Percentiles rank a stretch among this genome's conserved stretches.
Evolutionary conservation across 2,888 invertebrate genomes (phyloP).

Genomic region (Sclerodermus sp.): DNA sequence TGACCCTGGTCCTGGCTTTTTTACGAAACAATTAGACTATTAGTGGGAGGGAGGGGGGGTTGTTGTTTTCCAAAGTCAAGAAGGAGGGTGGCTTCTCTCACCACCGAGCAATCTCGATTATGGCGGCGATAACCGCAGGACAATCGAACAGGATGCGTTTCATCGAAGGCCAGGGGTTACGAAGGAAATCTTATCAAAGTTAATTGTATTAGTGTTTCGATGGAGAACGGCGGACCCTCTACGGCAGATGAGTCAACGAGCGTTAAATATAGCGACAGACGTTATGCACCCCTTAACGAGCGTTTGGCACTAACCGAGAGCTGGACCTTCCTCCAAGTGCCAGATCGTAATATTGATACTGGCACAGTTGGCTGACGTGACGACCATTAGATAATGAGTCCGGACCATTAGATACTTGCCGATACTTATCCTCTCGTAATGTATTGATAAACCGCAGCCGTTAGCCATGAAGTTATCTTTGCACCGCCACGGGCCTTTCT

Average conservation of each 20-base stretch:
- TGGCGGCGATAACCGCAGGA: not conserved
- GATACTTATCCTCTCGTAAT: slow-evolving; percentile 11
- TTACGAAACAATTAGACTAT: too few relatives aligned
- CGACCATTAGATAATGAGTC: slow-evolving; percentile 34
- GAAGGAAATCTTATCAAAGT: slow-evolving; percentile 30
- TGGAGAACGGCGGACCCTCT: slow-evolving; percentile 9
- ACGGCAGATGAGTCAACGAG: slow-evolving; percentile 30
- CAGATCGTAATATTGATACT: slow-evolving; percentile 18
- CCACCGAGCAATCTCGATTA: not conserved
- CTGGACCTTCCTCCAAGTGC: slow-evolving; percentile 15
- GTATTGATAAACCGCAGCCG: not conserved
- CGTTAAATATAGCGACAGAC: slow-evolving; percentile 23
- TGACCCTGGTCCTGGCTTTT: too few relatives aligned
- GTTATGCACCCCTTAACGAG: slow-evolving; percentile 18
- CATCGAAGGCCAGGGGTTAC: not conserved
- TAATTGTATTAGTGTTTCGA: slow-evolving; percentile 18
- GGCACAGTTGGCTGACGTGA: slow-evolving; percentile 22
- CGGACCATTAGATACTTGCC: slow-evolving; percentile 14
- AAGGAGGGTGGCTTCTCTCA: too few relatives aligned
- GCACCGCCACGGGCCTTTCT: not conserved
- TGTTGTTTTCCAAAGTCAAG: too few relatives aligned
- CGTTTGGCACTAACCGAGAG: slow-evolving; percentile 9
- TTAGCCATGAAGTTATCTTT: not conserved
- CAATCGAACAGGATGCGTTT: not conserved
- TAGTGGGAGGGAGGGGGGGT: too few relatives aligned